These are phyloP conservation scores for Centropus unirufus DNA, from an alignment of 2,113 vertebrate genomes.

Conservation along the genomic window DNA sequence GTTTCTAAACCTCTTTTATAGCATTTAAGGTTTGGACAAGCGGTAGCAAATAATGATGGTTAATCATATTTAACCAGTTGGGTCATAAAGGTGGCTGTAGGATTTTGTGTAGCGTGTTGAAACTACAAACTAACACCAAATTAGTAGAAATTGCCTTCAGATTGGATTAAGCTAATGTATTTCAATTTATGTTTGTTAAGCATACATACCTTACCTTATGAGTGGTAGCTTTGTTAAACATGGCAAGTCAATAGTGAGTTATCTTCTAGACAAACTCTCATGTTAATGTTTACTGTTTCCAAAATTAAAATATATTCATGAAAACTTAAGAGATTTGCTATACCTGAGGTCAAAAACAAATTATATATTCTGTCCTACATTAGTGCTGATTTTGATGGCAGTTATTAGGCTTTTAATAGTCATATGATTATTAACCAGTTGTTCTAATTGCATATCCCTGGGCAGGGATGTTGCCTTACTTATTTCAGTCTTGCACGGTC, in stretches of 20 bases:
- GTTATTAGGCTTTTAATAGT: background rate
- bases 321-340: background rate
- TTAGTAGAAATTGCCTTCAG: background rate
- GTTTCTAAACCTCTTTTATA: background rate
- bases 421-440: background rate
- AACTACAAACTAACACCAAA: background rate
- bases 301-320: background rate
- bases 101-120: background rate
- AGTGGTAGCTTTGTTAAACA: background rate
- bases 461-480: background rate
- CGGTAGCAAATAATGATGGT: background rate
- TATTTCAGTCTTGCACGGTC: background rate
- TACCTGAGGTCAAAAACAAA: background rate
- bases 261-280: background rate
- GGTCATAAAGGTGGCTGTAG: background rate
- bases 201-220: background rate
- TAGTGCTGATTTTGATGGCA: background rate
- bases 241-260: background rate
- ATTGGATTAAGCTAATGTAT: background rate
- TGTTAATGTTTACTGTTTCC: background rate
- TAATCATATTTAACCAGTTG: background rate
- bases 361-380: background rate
- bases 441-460: background rate
- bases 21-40: background rate
- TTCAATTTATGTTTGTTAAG: background rate